Conservation (phyloP, 2,888 invertebrate genomes). For the Nasonia oneida region DNA sequence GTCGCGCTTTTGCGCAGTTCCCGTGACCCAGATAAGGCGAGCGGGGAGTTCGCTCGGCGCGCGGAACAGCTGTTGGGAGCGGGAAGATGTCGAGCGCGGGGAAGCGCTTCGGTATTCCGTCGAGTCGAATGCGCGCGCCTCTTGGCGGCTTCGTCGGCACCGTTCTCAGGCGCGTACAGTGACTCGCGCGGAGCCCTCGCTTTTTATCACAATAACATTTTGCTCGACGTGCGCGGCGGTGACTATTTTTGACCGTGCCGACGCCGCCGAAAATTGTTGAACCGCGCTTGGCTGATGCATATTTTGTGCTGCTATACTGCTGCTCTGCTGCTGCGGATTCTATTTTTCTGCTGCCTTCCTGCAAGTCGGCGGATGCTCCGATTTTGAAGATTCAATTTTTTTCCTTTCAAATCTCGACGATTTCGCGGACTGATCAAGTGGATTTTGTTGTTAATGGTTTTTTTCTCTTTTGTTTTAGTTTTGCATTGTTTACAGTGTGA, state of each 20-base stretch:
- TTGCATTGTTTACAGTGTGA: slow-evolving; percentile 18
- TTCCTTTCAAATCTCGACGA: background rate
- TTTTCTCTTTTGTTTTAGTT: background rate
- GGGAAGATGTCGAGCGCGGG: slow-evolving; percentile 76
- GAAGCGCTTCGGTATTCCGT: slow-evolving; percentile 70
- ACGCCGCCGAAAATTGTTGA: background rate
- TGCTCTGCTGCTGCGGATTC: background rate
- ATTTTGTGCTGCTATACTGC: background rate
- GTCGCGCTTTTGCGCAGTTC: slow-evolving; percentile 76
- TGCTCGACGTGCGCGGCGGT: background rate
- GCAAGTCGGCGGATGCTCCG: background rate
- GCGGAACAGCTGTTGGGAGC: slow-evolving; percentile 78
- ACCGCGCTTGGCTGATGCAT: background rate
- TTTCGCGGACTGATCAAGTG: background rate
- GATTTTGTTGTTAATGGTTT: background rate
- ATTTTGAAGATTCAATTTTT: background rate
- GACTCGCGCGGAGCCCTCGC: slow-evolving; percentile 39
- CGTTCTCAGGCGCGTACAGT: slow-evolving; percentile 63
- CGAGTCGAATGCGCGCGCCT: slow-evolving; percentile 73
- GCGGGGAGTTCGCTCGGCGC: slow-evolving; percentile 78
- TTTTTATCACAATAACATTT: background rate
- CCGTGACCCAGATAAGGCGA: slow-evolving; percentile 78
- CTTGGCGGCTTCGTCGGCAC: slow-evolving; percentile 77
- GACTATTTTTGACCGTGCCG: slow-evolving; percentile 55
- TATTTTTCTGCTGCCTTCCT: background rate